Base-by-base conservation (phyloP, 2,113 vertebrate genomes). In the Campylomormyrus tamandua region DNA sequence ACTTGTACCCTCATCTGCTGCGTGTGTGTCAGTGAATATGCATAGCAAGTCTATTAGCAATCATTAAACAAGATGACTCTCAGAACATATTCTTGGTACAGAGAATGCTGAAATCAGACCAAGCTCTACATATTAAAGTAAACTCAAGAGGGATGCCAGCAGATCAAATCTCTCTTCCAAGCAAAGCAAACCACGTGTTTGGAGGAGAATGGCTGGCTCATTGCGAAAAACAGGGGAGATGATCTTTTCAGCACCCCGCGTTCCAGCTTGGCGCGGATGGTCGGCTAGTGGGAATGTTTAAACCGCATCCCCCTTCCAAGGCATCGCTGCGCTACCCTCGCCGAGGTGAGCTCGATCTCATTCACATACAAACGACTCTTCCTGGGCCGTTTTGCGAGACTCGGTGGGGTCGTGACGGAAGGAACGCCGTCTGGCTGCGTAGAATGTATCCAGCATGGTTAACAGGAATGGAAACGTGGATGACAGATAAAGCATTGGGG, bases 51-150 rank as follows among this genome's bases (percentile, higher is more conserved):
- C 74, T 42, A 42, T 39, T 77, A 77, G 15, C 70, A 2, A 17
- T 77, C 21, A 35, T 77, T 77, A 15, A 17, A 35, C 80, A 45
- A 83, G 45, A 48, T 24, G 39, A 24, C 45, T 48, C 19, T 19
- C 45, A 84, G 80, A 9, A 48, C 35, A 84, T 84, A n/a, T 84
- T 48, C 45, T 84, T 84, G 39, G 45, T 21, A 84, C 45, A n/a
- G 21, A 84, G 83, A 46, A 24, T 21, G 74, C 42, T 84, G 83
- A 84, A 84, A 48, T 48, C 39, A n/a, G 15, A 48, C 42, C 83
- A 84, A 84, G 21, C 21, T 48, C 83, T 84, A 84, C 83, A 84
- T 84, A 84, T 21, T 84, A 48, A 84, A 84, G 42, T 84, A 48
- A 84, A 45, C 77, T 83, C 83, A n/a, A 48, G 39, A 24, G 45